These are phyloP conservation scores for Phocoena sinus DNA, from an alignment of 2,113 vertebrate species.

Conservation along the genomic window DNA sequence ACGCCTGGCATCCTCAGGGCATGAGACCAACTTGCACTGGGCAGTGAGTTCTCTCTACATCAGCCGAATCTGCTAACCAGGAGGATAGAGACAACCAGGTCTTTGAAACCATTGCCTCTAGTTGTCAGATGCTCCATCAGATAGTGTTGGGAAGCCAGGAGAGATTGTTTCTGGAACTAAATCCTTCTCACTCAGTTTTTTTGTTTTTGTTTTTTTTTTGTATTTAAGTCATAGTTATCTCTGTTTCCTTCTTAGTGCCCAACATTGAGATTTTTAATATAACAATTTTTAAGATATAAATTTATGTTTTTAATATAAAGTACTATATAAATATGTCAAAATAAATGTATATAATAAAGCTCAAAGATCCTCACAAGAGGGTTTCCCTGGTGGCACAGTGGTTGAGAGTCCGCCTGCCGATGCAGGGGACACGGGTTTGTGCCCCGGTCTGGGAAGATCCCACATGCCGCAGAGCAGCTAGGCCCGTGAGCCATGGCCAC, in stretches of 20 bases:
- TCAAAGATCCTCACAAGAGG: background rate
- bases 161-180: background rate
- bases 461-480: too few species aligned
- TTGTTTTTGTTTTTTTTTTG: background rate
- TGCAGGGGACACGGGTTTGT: too few species aligned
- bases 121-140: background rate
- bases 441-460: too few species aligned
- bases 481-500: too few species aligned
- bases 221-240: background rate
- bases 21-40: background rate
- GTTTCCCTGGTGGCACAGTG: too few species aligned
- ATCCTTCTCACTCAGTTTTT: background rate
- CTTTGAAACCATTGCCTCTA: background rate
- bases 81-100: background rate
- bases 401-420: too few species aligned
- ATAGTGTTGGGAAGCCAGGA: background rate
- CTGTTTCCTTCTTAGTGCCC: background rate
- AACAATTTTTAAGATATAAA: background rate
- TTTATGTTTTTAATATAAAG: background rate
- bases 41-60: background rate
- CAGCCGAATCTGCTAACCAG: background rate
- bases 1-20: background rate
- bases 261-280: background rate
- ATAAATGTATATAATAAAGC: background rate
- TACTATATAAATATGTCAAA: background rate